A percentile compares a stretch with the other conserved stretches of the same genome.
These are phyloP conservation scores for Drosophila quasianomalipes DNA, from an alignment of 2,888 invertebrate species.

Conservation along the genomic window DNA sequence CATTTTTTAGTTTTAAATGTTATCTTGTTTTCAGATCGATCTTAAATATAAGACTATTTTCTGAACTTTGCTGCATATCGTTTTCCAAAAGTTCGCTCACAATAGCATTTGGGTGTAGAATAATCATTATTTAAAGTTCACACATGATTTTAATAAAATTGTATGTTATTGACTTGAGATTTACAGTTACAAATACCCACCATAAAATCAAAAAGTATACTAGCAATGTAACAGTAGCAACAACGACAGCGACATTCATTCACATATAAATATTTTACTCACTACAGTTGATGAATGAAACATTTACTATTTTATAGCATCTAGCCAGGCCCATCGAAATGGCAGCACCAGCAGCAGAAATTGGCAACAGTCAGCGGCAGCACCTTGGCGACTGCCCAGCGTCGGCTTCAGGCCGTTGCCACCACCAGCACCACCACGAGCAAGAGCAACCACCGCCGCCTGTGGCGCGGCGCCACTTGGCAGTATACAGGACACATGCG, in stretches of 20 bases:
- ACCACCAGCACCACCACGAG: constrained; percentile 13
- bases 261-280: constrained; percentile 60
- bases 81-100: not conserved
- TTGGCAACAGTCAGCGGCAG: constrained; percentile 34
- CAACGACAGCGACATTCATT: constrained; percentile 9
- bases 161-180: not conserved
- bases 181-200: not conserved
- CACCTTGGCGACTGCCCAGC: constrained; percentile 52
- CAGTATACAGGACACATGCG: constrained; percentile 74
- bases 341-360: constrained; percentile 1
- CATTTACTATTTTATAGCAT: constrained; percentile 57
- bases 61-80: not conserved
- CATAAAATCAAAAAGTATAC: not conserved
- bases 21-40: not conserved
- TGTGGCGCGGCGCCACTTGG: constrained; percentile 46
- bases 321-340: constrained; percentile 19
- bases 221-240: constrained; percentile 14
- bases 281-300: constrained; percentile 71
- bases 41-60: not conserved
- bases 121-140: not conserved
- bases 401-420: constrained; percentile 13
- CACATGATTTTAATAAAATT: not conserved
- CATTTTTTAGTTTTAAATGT: too few species aligned
- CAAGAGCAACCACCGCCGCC: constrained; percentile 11
- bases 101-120: not conserved